Evolutionary conservation across 2,888 invertebrate genomes (phyloP), one percentile per base, ranked within the genome.

Genomic region (Dusona sp.): DNA sequence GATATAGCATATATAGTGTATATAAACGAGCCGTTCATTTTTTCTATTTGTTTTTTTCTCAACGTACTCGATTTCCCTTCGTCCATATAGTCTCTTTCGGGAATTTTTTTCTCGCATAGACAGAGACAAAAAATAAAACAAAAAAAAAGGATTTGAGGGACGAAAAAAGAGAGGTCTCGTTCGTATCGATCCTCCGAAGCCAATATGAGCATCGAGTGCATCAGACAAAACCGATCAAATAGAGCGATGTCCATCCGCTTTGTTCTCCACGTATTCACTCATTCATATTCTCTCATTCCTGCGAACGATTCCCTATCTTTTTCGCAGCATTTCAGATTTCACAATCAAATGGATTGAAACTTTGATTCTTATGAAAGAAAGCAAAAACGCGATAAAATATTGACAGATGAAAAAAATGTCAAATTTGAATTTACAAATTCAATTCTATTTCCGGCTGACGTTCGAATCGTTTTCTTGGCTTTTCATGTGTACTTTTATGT

Each of bases 181-280:
- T 70, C 61, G 45, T 68, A 86, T 84, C 78, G 85, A 83, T 85
- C 74, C 42, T 83, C 65, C 57, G 57, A 29, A n/a, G 42, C 45
- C 75, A 70, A 70, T 38, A 64, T 80, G 65, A 74, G 78, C 73
- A 73, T 82, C 65, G 81, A 85, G 68, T 83, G 84, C 83, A 80
- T 81, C 73, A 70, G 65, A 85, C 79, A 80, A 88, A 86, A 83
- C 83, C 72, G 78, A 61, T 85, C 81, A 85, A 87, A 85, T 87
- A 83, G 83, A 80, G 85, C 83, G 80, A 83, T 80, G 85, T 83
- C 81, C 83, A 79, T 81, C 78, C 73, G 70, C 57, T 80, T 64
- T 84, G n/a, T 67, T 67, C 36, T 68, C n/a, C 29, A 33, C 48
- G 73, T 84, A 73, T 72, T 73, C 73, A 68, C 75, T 75, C 81